A percentile compares a stretch with the other conserved stretches of the same genome.
Conservation (phyloP, 1,140 invertebrate genomes). For the Calephelis nemesis region DNA sequence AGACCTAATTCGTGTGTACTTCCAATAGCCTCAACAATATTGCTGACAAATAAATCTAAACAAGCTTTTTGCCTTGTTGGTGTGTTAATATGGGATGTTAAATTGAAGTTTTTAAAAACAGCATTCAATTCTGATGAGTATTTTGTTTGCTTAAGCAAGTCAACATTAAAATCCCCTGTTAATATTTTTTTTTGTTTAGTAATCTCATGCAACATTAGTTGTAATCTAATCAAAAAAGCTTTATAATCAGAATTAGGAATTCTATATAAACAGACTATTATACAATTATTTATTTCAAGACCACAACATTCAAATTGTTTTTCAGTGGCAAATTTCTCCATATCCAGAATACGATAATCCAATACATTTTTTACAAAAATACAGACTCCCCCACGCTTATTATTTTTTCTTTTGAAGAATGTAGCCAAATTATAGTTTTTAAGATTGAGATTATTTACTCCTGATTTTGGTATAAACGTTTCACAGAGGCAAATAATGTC, state of each 20-base stretch:
- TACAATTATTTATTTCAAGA: not conserved
- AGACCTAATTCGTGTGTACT: not conserved
- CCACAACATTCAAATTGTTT: conserved; percentile 4
- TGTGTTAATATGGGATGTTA: not conserved
- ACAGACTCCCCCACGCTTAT: not conserved
- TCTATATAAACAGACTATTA: not conserved
- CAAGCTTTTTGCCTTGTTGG: not conserved
- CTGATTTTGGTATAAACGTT: not conserved
- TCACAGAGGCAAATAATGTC: not conserved
- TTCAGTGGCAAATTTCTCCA: not conserved
- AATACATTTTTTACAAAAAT: not conserved
- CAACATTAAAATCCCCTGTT: not conserved
- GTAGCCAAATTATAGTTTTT: not conserved
- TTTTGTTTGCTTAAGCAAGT: not conserved
- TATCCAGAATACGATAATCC: not conserved
- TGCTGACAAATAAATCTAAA: not conserved
- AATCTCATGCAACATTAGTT: not conserved
- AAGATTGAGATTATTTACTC: not conserved
- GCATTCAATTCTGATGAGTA: not conserved
- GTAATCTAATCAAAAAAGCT: not conserved
- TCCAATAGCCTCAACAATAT: not conserved
- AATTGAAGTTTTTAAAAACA: not conserved
- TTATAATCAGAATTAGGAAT: not conserved
- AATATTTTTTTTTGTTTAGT: not conserved
- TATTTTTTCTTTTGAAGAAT: not conserved